Evolutionary conservation across 2,113 vertebrate species (phyloP).

Genomic region (Caranx ignobilis): DNA sequence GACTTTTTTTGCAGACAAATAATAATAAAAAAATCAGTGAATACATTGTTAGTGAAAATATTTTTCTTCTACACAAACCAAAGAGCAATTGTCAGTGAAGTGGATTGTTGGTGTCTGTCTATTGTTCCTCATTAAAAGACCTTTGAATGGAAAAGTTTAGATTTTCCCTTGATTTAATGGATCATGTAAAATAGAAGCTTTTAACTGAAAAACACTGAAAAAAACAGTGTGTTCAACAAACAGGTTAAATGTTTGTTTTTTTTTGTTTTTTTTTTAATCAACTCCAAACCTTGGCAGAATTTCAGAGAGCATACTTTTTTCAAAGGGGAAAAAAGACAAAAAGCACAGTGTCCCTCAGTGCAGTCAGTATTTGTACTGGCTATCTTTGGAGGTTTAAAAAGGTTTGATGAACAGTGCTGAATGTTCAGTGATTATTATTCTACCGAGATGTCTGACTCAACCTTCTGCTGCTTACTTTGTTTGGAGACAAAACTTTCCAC

Average conservation of each 20-base stretch:
- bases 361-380: not conserved
- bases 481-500: not conserved
- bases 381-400: not conserved
- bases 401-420: not conserved
- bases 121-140: too few species aligned
- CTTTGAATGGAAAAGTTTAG: too few species aligned
- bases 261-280: not conserved
- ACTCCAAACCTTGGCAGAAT: not conserved
- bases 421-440: slow-evolving; percentile 4
- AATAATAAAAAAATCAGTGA: slow-evolving; percentile 11
- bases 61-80: slow-evolving; percentile 5
- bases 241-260: not conserved
- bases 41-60: slow-evolving; percentile 20
- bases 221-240: not conserved
- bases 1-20: slow-evolving; percentile 14
- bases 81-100: not conserved
- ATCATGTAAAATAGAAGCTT: not conserved
- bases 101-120: not conserved
- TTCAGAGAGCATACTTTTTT: not conserved
- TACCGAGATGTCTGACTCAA: not conserved
- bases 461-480: not conserved
- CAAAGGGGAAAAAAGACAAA: not conserved
- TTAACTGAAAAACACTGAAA: not conserved
- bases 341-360: not conserved
- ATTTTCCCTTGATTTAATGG: not conserved